Conservation (phyloP, 2,797 vertebrate genomes). For the Hoplostethus atlanticus region DNA sequence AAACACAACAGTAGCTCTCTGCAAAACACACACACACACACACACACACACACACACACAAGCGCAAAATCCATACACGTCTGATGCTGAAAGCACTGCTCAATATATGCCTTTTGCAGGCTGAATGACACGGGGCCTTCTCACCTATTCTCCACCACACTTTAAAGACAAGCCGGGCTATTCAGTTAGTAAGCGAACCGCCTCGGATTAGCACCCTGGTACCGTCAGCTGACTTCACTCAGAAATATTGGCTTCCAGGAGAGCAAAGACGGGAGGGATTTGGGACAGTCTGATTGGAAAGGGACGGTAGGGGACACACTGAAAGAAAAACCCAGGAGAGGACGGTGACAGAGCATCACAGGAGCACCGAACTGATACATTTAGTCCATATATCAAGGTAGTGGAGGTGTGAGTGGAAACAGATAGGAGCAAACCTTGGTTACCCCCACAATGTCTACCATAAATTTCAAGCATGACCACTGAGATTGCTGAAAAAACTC, state of each 20-base stretch:
- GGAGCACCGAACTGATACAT: not conserved
- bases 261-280: not conserved
- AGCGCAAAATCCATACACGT: not conserved
- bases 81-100: conserved; percentile 15
- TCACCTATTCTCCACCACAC: conserved; percentile 8
- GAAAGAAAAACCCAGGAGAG: not conserved
- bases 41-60: conserved; percentile 3
- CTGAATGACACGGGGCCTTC: conserved; percentile 32
- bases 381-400: not conserved
- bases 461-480: too few relatives aligned
- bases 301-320: not conserved
- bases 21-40: not conserved
- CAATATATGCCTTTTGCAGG: not conserved
- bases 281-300: not conserved
- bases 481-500: too few relatives aligned
- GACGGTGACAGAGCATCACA: not conserved
- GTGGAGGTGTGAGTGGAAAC: too few relatives aligned
- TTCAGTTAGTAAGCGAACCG: conserved; percentile 1
- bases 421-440: too few relatives aligned
- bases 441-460: too few relatives aligned
- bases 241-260: not conserved
- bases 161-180: not conserved
- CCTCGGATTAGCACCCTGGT: not conserved
- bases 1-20: conserved; percentile 33
- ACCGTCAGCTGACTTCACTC: not conserved